These are phyloP conservation scores for Thamnophis elegans DNA, from an alignment of 2,797 vertebrate genomes.

Conservation along the genomic window DNA sequence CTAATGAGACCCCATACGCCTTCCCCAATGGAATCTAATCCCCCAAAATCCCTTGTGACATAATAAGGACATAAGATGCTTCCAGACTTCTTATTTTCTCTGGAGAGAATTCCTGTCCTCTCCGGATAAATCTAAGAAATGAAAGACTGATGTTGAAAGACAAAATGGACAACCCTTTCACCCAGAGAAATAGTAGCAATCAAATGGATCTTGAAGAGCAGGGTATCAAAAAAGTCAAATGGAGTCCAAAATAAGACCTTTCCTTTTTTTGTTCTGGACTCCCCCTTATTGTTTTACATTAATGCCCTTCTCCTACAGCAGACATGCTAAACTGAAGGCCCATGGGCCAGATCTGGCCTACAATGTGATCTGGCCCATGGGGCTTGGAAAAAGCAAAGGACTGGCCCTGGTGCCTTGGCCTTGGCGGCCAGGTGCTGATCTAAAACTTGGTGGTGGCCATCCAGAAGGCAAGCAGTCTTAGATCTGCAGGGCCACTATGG, in stretches of 20 bases:
- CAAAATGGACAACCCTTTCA: background rate
- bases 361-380: too few species aligned
- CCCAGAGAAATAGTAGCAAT: background rate
- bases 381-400: too few species aligned
- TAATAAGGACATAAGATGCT: background rate
- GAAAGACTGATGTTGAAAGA: background rate
- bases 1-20: background rate
- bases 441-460: too few species aligned
- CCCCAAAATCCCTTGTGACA: background rate
- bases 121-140: background rate
- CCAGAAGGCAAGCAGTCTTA: too few species aligned
- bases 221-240: background rate
- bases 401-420: too few species aligned
- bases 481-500: too few species aligned
- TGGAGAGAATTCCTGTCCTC: background rate
- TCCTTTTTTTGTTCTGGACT: background rate
- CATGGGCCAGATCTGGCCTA: too few species aligned
- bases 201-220: background rate
- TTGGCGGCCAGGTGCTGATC: too few species aligned
- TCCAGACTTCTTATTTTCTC: background rate
- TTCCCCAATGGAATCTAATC: background rate
- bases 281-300: conserved; percentile 14
- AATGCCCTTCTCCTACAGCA: background rate
- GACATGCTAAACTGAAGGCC: background rate
- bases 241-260: background rate